Conservation (phyloP, 2,888 invertebrate species). For the Hirudinaria manillensis region DNA sequence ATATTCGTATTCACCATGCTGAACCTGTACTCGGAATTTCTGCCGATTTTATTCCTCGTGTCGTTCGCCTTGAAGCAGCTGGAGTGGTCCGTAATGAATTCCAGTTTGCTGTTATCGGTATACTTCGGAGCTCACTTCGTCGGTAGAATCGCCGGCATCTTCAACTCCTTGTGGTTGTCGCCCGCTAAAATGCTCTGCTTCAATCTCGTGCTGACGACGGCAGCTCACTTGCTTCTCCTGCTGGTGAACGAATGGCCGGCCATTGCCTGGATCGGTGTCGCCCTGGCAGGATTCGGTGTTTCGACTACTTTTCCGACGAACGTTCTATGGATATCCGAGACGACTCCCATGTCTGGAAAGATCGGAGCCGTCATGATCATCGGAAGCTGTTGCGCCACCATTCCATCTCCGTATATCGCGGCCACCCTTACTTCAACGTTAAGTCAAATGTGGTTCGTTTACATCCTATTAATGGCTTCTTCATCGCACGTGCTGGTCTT, state of each 20-base stretch:
- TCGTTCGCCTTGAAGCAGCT: slow-evolving; percentile 31
- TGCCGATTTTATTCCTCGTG: slow-evolving; percentile 27
- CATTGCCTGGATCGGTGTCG: slow-evolving; percentile 30
- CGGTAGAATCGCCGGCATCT: slow-evolving; percentile 31
- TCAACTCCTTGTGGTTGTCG: slow-evolving; percentile 24
- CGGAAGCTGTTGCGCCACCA: not conserved
- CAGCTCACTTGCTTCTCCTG: slow-evolving; percentile 25
- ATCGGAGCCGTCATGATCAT: slow-evolving; percentile 18
- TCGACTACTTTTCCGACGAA: slow-evolving; percentile 33
- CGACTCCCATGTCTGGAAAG: slow-evolving; percentile 12
- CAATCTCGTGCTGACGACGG: slow-evolving; percentile 25
- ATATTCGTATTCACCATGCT: slow-evolving; percentile 29
- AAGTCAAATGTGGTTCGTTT: slow-evolving; percentile 13
- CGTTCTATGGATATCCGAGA: slow-evolving; percentile 33
- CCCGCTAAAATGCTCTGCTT: slow-evolving; percentile 28
- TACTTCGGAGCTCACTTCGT: slow-evolving; percentile 26
- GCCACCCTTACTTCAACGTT: not conserved
- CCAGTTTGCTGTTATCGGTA: slow-evolving; percentile 25
- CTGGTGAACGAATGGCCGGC: not conserved
- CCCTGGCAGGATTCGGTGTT: slow-evolving; percentile 31
- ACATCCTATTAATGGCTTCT: slow-evolving; percentile 12
- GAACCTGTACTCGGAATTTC: slow-evolving; percentile 32
- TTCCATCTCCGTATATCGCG: slow-evolving; percentile 12
- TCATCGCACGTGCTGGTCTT: slow-evolving; percentile 10
- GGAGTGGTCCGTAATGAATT: slow-evolving; percentile 29